Evolutionary conservation across 2,888 invertebrate species (phyloP).

Genomic region (Drosophila multiciliata): DNA sequence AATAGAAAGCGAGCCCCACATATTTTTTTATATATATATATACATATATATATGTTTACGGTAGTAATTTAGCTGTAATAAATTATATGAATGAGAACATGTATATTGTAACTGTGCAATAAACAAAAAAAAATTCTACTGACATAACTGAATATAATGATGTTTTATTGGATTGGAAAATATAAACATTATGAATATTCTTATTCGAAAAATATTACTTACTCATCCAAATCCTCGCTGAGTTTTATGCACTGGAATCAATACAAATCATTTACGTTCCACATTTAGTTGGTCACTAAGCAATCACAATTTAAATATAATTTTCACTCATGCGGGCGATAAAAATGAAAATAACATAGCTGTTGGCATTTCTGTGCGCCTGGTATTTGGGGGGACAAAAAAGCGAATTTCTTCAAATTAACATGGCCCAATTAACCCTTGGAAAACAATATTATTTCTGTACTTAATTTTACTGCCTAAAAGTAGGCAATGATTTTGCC

Average conservation of each 20-base stretch:
- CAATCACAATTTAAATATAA: not conserved
- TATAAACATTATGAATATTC: not conserved
- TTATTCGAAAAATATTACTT: not conserved
- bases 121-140: constrained; percentile 77
- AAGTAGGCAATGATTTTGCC: not conserved
- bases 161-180: not conserved
- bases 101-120: constrained; percentile 83
- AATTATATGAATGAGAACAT: constrained; percentile 78
- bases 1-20: constrained; percentile 47
- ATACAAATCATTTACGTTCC: not conserved
- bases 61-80: constrained; percentile 74
- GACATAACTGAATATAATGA: constrained; percentile 50
- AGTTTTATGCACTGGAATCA: not conserved
- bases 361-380: not conserved
- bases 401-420: not conserved
- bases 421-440: not conserved
- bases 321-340: not conserved
- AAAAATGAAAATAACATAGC: not conserved
- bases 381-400: not conserved
- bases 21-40: constrained; percentile 35
- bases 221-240: not conserved
- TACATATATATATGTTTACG: constrained; percentile 30
- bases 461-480: not conserved
- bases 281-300: not conserved
- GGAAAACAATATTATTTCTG: fast-evolving